Evolutionary conservation across 2,797 vertebrate genomes (phyloP), one percentile per base, ranked within the genome.

Genomic region (Gambusia yucatana): DNA sequence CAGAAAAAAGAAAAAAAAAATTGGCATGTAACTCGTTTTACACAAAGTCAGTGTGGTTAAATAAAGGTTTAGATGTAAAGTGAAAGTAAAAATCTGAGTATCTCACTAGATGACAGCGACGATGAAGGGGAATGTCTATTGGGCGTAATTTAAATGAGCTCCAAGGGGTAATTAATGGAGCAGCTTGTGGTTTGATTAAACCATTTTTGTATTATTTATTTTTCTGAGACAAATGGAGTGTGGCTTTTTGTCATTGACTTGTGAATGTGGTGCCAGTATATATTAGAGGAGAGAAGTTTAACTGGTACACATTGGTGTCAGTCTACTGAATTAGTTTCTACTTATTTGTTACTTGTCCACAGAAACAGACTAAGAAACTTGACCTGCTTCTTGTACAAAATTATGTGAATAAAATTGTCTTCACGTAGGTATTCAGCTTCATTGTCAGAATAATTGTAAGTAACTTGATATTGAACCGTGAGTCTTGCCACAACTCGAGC

Each of bases 101-200:
- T 83, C 75, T 73, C 75, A 65, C 36, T 3, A 43, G 48, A 65
- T 75, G 61, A 77, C 46, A 17, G 44, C 0, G 10, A 39, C 43
- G 73, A 33, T 75, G 44, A 72, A 73, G 41, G 63, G 72, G 59
- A 86, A 71, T 50, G 16, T 61, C 39, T 72, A 72, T 30, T 80
- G 52, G 55, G 79, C 55, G 57, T 76, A 46, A 76, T 57, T 79
- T 43, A 82, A 76, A 81, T 55, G 61, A 87, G 82, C 82, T 82
- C 61, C 22, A 11, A 81, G 78, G 59, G 83, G 81, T 88, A 75
- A 83, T 89, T 84, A 83, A 71, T 72, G 79, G 59, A 73, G 75
- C 74, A 75, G 86, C 77, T 75, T 80, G 80, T 73, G 84, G 79
- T 84, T 84, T 86, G 82, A 89, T 90, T 87, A 67, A 46, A 85